Evolutionary conservation across 2,888 invertebrate genomes (phyloP).

Genomic region (Notodonta dromedarius): DNA sequence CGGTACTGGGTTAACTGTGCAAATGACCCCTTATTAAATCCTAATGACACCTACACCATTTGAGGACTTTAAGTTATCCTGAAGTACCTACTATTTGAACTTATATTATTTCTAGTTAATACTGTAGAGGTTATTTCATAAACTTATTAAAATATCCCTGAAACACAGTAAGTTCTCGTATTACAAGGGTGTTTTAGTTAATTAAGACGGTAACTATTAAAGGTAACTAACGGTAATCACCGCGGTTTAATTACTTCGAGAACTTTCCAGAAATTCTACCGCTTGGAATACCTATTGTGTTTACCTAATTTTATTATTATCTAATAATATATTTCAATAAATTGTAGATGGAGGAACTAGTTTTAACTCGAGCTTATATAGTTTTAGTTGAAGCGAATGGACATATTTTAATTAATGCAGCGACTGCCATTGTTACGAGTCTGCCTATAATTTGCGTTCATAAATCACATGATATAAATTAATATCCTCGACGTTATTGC

Average conservation of each 20-base stretch:
- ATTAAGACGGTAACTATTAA: conserved; percentile 20
- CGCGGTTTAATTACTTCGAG: conserved; percentile 16
- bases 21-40: too few species aligned
- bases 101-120: neutral
- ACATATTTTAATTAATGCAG: neutral
- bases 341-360: too few species aligned
- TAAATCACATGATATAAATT: conserved; percentile 18
- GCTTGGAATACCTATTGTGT: neutral
- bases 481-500: conserved; percentile 17
- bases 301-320: neutral
- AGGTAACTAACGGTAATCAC: conserved; percentile 15
- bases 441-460: conserved; percentile 12
- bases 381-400: neutral
- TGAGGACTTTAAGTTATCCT: too few species aligned
- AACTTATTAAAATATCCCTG: neutral
- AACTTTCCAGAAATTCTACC: conserved; percentile 8
- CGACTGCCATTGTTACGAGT: neutral
- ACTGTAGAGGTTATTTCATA: neutral
- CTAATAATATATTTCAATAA: too few species aligned
- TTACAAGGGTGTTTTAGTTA: conserved; percentile 12
- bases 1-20: too few species aligned
- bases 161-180: conserved; percentile 1
- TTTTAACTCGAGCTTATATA: too few species aligned
- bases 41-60: too few species aligned
- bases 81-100: too few species aligned